Conservation (phyloP, 2,113 vertebrate genomes). For the Rhombomys opimus region DNA sequence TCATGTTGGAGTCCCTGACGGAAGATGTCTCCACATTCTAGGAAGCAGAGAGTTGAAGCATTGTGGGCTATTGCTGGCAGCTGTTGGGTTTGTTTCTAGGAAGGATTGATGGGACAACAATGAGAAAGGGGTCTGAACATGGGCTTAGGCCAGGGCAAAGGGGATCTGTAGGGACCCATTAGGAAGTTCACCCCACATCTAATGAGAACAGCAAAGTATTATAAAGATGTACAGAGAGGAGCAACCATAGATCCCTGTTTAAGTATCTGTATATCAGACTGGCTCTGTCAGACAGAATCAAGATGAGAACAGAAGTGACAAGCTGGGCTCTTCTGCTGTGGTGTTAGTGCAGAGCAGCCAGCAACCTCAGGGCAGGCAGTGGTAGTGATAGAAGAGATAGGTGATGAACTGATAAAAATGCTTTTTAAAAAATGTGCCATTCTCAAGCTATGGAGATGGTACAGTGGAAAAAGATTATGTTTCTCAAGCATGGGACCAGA, state of each 20-base stretch:
- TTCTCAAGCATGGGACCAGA: not conserved
- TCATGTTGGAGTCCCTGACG: accelerated
- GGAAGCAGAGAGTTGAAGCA: not conserved
- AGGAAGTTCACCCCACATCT: not conserved
- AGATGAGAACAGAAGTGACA: not conserved
- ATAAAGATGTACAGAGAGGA: not conserved
- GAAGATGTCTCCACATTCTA: accelerated
- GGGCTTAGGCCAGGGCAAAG: not conserved
- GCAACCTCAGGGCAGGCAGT: not conserved
- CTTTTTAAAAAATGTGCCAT: not conserved
- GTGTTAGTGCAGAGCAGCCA: not conserved
- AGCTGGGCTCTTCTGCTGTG: not conserved
- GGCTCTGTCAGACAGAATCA: not conserved
- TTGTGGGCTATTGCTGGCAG: too few relatives aligned
- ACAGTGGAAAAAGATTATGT: not conserved
- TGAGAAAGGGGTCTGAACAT: not conserved
- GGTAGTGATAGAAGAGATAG: not conserved
- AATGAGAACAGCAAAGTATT: not conserved
- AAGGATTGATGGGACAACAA: not conserved
- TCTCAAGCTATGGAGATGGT: not conserved
- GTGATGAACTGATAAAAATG: too few relatives aligned
- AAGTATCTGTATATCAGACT: not conserved
- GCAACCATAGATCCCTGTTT: not conserved
- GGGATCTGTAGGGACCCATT: not conserved
- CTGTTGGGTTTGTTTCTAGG: not conserved